A percentile compares a stretch with the other conserved stretches of the same genome.
phyloP scores from a whole-genome alignment of 2,113 vertebrate species.

The Donacobius atricapilla region DNA sequence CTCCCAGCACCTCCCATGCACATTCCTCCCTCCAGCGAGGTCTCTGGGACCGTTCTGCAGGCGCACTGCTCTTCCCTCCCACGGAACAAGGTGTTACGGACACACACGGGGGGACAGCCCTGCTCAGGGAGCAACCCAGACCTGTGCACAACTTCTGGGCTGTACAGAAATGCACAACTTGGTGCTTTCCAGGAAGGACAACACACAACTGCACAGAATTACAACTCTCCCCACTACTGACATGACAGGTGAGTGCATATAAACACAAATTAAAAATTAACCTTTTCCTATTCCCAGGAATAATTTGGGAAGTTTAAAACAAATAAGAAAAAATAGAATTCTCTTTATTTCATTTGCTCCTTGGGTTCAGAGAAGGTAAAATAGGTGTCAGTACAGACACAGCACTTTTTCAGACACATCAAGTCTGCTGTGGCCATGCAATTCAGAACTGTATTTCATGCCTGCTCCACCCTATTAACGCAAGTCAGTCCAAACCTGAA shows the following conservation, averaged over 20 bases:
- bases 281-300: constrained; percentile 11
- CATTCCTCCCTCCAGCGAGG: fast-evolving
- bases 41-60: not conserved
- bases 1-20: not conserved
- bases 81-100: not conserved
- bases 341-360: constrained; percentile 31
- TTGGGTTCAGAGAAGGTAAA: constrained; percentile 14
- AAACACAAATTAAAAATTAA: not conserved
- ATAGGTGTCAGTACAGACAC: not conserved
- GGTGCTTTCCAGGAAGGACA: not conserved
- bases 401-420: not conserved
- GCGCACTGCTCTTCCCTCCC: not conserved
- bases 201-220: not conserved
- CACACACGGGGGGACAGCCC: not conserved
- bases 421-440: not conserved
- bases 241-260: not conserved
- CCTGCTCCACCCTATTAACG: fast-evolving
- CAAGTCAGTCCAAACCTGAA: not conserved
- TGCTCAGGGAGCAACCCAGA: not conserved
- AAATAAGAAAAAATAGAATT: constrained; percentile 47
- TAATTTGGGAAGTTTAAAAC: constrained; percentile 17
- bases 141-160: not conserved
- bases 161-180: fast-evolving
- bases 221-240: not conserved
- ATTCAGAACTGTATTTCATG: not conserved